phyloP scores from a whole-genome alignment of 2,888 invertebrate species.

The Stenchaetothrips biformis region DNA sequence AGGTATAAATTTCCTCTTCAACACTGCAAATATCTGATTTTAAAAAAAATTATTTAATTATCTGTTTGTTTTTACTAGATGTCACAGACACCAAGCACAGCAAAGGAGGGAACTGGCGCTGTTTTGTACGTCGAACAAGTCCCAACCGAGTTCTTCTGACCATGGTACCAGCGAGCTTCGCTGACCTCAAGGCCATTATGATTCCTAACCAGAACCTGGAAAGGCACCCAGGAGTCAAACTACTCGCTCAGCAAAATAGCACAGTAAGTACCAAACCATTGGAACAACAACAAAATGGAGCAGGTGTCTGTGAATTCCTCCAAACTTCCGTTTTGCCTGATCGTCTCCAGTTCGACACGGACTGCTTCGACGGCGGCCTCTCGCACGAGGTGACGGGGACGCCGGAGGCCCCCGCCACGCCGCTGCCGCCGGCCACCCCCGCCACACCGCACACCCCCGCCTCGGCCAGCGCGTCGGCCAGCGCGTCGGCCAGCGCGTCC shows the following conservation, averaged over 20 bases:
- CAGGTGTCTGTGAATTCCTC: too few relatives aligned
- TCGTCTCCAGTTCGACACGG: not conserved
- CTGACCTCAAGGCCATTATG: constrained; percentile 43
- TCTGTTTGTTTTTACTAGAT: not conserved
- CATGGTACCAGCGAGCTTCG: constrained; percentile 59
- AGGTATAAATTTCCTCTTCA: constrained; percentile 33
- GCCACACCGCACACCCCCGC: not conserved
- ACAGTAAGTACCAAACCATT: not conserved
- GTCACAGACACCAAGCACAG: not conserved
- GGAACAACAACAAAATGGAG: too few relatives aligned
- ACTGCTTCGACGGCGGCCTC: not conserved
- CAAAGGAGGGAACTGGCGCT: constrained; percentile 52
- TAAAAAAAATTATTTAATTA: not conserved
- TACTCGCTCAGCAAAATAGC: not conserved
- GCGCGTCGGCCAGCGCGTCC: not conserved
- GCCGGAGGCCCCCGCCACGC: not conserved
- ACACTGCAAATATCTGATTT: not conserved
- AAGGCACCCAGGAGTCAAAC: not conserved
- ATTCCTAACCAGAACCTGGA: not conserved
- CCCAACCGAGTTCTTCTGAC: constrained; percentile 60
- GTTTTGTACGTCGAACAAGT: constrained; percentile 60
- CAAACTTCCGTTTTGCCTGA: not conserved
- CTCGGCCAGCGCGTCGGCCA: not conserved
- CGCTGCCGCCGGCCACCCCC: not conserved
- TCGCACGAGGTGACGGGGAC: not conserved